Evolutionary conservation across 2,888 invertebrate genomes (phyloP), one percentile per base, ranked within the genome.

Genomic region (Amphipoea lucens): DNA sequence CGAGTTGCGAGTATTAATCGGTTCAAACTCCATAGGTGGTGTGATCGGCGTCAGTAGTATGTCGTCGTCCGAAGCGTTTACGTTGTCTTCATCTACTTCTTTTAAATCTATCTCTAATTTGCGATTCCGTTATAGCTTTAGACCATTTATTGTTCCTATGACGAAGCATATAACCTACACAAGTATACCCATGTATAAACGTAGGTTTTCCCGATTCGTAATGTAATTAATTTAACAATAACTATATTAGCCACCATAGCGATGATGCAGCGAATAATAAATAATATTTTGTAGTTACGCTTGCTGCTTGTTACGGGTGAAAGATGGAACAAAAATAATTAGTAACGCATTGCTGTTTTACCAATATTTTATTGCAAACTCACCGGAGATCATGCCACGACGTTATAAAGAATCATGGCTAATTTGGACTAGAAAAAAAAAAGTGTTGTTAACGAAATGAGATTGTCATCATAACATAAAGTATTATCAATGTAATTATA

Each of bases 281-380:
- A 48, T 17, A 51, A 42, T 57, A 57, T 42, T 51, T 14, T 14
- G 36, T n/a, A 36, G 66, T 54, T n/a, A 45, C 60, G 67, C 42
- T 29, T 1, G 20, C 23, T 51, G 42, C 42, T n/a, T 67, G 67
- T 80, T 67, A 67, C 66, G 74, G 60, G 60, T 67, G 42, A 79
- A 42, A 74, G 20, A 80, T 68, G 51, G 36, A 74, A 68, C 45
- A 80, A 62, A 62, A 81, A 60, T 67, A 67, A 62, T 80, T 42
- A 74, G 51, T 48, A 60, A 66, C 17, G 73, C 23, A 20, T 60
- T 65, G 29, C 7, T 42, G 29, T n/a, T 79, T 60, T 36, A 23
- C 14, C n/a, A 57, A 79, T 72, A 57, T 36, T 36, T 36, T 9
- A 17, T 17, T 63, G 5, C 17, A 40, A 29, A 12, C 51, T 57